Percentiles rank a stretch among this genome's conserved stretches.
Conservation (phyloP, 2,888 invertebrate species). For the Cyclophora punctaria region DNA sequence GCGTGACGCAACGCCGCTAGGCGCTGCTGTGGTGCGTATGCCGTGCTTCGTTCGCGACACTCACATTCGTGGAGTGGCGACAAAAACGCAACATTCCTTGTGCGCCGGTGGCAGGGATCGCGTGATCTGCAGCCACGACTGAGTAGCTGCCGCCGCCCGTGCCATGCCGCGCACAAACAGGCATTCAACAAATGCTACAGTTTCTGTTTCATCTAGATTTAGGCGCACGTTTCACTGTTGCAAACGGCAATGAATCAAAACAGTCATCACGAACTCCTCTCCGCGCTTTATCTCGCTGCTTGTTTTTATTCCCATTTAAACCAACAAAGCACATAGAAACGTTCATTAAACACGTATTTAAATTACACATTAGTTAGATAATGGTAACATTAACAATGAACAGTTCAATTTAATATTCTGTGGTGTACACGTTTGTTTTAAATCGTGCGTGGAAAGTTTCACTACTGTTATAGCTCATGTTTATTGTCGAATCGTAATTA, state of each 20-base stretch:
- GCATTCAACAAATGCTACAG: conserved; percentile 14
- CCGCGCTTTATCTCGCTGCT: conserved; percentile 1
- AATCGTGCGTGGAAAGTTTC: conserved; percentile 12
- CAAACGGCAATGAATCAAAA: too few relatives aligned
- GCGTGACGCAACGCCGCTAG: conserved; percentile 34
- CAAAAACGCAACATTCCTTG: conserved; percentile 54
- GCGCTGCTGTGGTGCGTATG: conserved; percentile 28
- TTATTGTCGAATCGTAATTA: too few relatives aligned
- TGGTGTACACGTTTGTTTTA: too few relatives aligned
- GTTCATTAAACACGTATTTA: conserved; percentile 11
- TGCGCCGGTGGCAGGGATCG: conserved; percentile 39
- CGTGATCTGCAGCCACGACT: conserved; percentile 31
- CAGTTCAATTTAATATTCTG: conserved; percentile 26
- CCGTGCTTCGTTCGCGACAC: conserved; percentile 32
- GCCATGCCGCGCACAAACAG: conserved; percentile 17
- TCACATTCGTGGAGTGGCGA: conserved; percentile 31
- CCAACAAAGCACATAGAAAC: conserved; percentile 6
- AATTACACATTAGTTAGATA: conserved; percentile 13
- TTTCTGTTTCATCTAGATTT: not conserved
- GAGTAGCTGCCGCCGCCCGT: conserved; percentile 16
- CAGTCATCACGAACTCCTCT: too few relatives aligned
- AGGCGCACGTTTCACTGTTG: not conserved
- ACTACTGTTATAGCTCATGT: too few relatives aligned
- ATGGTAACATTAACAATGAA: conserved; percentile 26
- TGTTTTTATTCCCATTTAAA: conserved; percentile 6